Evolutionary conservation across 1,140 invertebrate genomes (phyloP).

Genomic region (Drosophila parvula): DNA sequence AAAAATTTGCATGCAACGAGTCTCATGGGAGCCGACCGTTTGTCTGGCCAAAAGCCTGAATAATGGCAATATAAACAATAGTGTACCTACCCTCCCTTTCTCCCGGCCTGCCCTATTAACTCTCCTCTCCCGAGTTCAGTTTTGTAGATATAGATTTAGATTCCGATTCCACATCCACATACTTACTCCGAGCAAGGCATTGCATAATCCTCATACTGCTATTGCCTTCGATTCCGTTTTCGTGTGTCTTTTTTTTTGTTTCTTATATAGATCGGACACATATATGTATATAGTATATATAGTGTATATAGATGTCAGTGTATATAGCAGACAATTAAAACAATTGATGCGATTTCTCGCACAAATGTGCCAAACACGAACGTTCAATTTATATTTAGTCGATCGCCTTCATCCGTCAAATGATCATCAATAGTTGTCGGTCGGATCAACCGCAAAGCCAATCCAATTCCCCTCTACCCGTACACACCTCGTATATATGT

Average conservation of each 20-base stretch:
- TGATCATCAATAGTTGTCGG: constrained; percentile 36
- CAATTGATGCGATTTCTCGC: constrained; percentile 79
- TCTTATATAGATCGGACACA: background rate
- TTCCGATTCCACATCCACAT: background rate
- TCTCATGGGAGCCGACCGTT: constrained; percentile 12
- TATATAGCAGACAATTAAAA: constrained; percentile 68
- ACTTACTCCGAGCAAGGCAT: background rate
- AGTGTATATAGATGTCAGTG: constrained; percentile 1
- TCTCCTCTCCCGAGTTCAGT: background rate
- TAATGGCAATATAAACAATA: background rate
- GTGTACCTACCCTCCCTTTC: background rate
- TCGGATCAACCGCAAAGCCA: constrained; percentile 21
- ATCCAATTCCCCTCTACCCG: background rate
- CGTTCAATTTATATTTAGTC: constrained; percentile 77
- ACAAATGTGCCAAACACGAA: constrained; percentile 79
- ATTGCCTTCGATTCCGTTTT: constrained; percentile 2
- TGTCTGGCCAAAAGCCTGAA: constrained; percentile 13
- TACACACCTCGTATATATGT: background rate
- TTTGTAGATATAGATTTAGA: constrained; percentile 1
- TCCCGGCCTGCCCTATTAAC: background rate
- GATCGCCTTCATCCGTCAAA: constrained; percentile 74
- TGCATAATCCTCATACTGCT: constrained; percentile 11
- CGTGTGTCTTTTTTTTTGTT: background rate
- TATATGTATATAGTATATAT: constrained; percentile 8
- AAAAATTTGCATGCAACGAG: constrained; percentile 11